Conservation (phyloP, 2,888 invertebrate species). For the Nomada fabriciana region DNA sequence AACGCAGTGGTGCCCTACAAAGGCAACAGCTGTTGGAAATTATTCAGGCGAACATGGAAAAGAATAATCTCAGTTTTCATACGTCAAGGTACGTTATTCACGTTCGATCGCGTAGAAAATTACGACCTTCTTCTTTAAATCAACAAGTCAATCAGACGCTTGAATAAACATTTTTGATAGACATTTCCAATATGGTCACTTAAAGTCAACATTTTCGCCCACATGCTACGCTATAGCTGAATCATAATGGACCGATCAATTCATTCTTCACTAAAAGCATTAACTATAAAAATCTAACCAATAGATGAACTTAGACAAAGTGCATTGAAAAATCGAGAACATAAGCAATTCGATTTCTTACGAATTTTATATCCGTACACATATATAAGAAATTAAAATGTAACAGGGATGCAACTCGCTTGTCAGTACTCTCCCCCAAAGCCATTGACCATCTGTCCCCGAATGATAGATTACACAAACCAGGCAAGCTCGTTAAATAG, state of each 20-base stretch:
- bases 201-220: neutral
- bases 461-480: too few species aligned
- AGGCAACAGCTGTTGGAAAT: constrained; percentile 93
- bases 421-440: too few species aligned
- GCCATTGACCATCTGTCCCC: neutral
- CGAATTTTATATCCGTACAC: too few species aligned
- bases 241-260: neutral
- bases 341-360: too few species aligned
- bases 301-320: neutral
- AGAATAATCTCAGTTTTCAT: constrained; percentile 94
- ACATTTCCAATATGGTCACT: neutral
- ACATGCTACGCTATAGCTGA: neutral
- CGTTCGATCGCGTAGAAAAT: constrained; percentile 14
- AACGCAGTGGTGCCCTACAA: constrained; percentile 90
- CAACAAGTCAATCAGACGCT: too few species aligned
- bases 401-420: too few species aligned
- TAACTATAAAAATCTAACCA: too few species aligned
- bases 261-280: too few species aligned
- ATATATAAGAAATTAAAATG: too few species aligned
- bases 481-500: too few species aligned
- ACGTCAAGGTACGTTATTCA: constrained; percentile 88
- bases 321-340: neutral
- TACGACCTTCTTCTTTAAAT: neutral
- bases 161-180: too few species aligned
- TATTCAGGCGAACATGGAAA: constrained; percentile 96